Conservation (phyloP, 2,113 vertebrate species). For the Gila orcuttii region DNA sequence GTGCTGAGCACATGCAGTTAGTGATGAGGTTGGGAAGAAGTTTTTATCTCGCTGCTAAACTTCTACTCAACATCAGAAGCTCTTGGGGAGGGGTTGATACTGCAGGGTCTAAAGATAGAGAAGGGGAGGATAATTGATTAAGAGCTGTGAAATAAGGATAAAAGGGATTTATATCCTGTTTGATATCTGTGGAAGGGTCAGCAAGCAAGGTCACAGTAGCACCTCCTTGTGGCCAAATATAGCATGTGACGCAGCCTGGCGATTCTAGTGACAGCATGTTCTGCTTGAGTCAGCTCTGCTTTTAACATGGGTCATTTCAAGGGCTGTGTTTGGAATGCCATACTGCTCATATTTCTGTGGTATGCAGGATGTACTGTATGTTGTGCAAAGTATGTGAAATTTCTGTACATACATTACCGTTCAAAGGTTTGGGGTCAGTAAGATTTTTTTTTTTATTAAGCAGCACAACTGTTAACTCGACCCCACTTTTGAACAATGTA, state of each 20-base stretch:
- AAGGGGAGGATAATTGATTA: slow-evolving; percentile 32
- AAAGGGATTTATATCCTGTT: slow-evolving; percentile 29
- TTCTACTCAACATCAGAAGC: slow-evolving; percentile 32
- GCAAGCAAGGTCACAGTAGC: slow-evolving; percentile 61
- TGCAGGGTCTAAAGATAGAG: slow-evolving; percentile 6
- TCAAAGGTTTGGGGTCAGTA: neutral
- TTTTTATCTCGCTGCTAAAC: slow-evolving; percentile 62
- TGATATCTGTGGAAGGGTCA: slow-evolving; percentile 47
- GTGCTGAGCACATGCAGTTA: slow-evolving; percentile 39
- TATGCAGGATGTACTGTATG: neutral
- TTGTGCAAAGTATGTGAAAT: neutral
- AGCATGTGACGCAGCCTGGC: neutral
- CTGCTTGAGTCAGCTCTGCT: neutral
- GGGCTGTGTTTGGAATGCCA: neutral
- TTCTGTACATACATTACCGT: neutral
- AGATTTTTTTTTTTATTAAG: too few relatives aligned
- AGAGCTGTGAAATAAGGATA: slow-evolving; percentile 35
- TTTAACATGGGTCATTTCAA: neutral
- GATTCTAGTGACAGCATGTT: neutral
- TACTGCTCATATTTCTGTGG: neutral
- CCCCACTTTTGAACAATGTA: too few relatives aligned
- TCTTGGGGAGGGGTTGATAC: neutral
- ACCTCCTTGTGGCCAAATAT: slow-evolving; percentile 69
- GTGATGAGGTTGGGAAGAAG: slow-evolving; percentile 47
- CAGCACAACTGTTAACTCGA: too few relatives aligned